phyloP scores from a whole-genome alignment of 2,113 vertebrate genomes.

The Girardinichthys multiradiatus region DNA sequence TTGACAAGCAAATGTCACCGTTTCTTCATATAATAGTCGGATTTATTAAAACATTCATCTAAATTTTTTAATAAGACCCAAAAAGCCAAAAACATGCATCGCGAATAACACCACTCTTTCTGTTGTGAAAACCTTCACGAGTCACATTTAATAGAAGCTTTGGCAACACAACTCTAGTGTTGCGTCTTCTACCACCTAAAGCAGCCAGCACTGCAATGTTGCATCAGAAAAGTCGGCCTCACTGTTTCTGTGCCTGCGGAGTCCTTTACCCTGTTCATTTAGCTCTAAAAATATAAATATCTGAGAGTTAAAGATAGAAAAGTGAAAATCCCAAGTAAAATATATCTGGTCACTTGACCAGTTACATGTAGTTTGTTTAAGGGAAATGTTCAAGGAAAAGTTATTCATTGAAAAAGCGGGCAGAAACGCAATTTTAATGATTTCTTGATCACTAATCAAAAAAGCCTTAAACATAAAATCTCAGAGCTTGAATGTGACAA shows the following conservation, averaged over 20 bases:
- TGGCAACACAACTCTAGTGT: constrained; percentile 24
- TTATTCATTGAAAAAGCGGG: too few relatives aligned
- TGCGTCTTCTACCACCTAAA: constrained; percentile 20
- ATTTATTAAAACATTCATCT: background rate
- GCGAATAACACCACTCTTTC: background rate
- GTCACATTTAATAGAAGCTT: constrained; percentile 26
- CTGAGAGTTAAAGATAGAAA: too few relatives aligned
- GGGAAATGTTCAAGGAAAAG: too few relatives aligned
- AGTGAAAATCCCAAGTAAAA: too few relatives aligned
- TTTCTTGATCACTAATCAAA: background rate
- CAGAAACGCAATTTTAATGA: background rate
- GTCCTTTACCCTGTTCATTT: background rate
- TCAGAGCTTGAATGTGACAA: too few relatives aligned
- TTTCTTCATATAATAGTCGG: background rate
- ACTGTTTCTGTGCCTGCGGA: background rate
- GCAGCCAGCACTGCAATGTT: constrained; percentile 19
- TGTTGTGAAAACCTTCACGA: constrained; percentile 26
- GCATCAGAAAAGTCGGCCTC: constrained; percentile 24
- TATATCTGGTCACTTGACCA: too few relatives aligned
- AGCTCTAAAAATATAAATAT: too few relatives aligned
- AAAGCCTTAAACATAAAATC: background rate
- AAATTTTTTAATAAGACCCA: background rate
- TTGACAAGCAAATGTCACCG: background rate
- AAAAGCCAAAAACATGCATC: background rate
- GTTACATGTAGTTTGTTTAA: too few relatives aligned